Conservation (phyloP, 2,113 vertebrate species). For the Rhineura floridana region DNA sequence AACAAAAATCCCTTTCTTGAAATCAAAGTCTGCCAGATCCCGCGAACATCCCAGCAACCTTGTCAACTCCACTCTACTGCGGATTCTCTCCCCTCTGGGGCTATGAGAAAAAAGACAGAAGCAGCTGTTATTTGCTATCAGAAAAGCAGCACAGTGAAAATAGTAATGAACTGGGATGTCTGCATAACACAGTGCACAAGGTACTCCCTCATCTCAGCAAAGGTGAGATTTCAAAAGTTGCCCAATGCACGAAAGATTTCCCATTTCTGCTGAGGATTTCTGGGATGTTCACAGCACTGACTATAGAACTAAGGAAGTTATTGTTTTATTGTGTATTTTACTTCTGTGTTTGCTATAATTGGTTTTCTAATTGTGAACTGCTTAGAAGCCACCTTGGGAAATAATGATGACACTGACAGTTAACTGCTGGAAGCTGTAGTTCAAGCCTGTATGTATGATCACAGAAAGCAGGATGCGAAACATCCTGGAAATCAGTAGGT, state of each 20-base stretch:
- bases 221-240: background rate
- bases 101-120: slow-evolving; percentile 61
- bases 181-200: background rate
- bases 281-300: background rate
- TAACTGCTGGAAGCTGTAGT: background rate
- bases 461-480: background rate
- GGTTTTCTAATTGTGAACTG: too few species aligned
- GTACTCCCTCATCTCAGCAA: background rate
- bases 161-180: background rate
- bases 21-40: slow-evolving; percentile 84
- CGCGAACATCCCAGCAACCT: slow-evolving; percentile 74
- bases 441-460: background rate
- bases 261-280: background rate
- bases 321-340: too few species aligned
- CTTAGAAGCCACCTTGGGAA: too few species aligned
- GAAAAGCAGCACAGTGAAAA: background rate
- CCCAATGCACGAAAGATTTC: background rate
- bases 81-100: slow-evolving; percentile 82
- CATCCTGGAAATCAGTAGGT: background rate
- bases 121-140: background rate
- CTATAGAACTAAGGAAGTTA: background rate
- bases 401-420: background rate
- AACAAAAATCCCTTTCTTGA: slow-evolving; percentile 80
- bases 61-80: slow-evolving; percentile 85
- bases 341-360: too few species aligned